Conservation (phyloP, 1,140 invertebrate species). For the Anastrepha obliqua region DNA sequence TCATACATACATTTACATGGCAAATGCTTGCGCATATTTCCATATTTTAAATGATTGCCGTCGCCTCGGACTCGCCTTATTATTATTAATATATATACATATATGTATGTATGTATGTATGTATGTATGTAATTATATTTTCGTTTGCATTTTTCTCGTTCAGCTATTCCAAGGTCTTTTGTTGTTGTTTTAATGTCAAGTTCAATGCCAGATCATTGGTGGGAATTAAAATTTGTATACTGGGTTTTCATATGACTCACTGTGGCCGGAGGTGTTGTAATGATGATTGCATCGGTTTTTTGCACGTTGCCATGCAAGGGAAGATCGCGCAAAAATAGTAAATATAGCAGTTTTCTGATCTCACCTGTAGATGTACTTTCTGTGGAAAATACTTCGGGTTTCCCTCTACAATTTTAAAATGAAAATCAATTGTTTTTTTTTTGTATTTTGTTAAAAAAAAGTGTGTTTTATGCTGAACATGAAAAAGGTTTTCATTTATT, state of each 20-base stretch:
- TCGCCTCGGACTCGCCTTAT: slow-evolving; percentile 4
- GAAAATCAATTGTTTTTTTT: no score
- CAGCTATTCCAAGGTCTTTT: slow-evolving; percentile 37
- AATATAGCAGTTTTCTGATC: neutral
- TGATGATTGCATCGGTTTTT: neutral
- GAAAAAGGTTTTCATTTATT: no score
- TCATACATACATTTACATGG: neutral
- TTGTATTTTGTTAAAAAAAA: no score
- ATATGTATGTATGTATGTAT: neutral
- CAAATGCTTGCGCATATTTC: slow-evolving; percentile 26
- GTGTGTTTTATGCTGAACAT: no score
- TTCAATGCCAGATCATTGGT: slow-evolving; percentile 40
- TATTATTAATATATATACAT: slow-evolving; percentile 16
- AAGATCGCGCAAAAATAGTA: neutral
- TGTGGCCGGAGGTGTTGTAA: slow-evolving; percentile 12
- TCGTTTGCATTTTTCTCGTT: slow-evolving; percentile 24
- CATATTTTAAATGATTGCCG: neutral
- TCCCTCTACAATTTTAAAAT: no score
- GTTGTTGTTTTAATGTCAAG: slow-evolving; percentile 19
- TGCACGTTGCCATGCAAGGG: neutral
- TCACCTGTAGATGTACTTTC: no score
- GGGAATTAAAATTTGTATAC: slow-evolving; percentile 5
- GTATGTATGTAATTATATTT: neutral
- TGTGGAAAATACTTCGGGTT: no score
- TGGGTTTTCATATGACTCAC: slow-evolving; percentile 20